Conservation (phyloP, 2,113 vertebrate species). For the Crotalus helleri region DNA sequence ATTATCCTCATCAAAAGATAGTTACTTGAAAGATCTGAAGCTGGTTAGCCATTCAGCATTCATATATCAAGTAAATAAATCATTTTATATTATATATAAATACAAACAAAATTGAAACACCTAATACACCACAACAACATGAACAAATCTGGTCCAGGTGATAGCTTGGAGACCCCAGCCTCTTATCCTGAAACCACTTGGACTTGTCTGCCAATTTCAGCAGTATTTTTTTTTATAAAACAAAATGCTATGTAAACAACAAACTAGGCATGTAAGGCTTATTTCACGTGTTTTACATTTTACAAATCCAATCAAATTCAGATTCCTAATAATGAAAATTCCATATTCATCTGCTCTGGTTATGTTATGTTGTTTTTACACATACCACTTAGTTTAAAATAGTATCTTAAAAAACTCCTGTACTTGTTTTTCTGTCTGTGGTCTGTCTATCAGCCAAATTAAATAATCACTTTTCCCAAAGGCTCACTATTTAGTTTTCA, state of each 20-base stretch:
- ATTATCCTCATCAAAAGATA: background rate
- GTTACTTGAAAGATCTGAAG: background rate
- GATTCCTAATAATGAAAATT: background rate
- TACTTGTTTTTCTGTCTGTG: background rate
- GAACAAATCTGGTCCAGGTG: background rate
- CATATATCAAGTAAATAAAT: background rate
- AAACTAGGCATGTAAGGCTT: background rate
- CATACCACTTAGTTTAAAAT: background rate
- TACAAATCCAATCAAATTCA: background rate
- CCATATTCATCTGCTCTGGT: background rate
- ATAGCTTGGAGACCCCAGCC: background rate
- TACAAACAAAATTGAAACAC: background rate
- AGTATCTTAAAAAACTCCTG: background rate
- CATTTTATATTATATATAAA: background rate
- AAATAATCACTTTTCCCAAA: fast-evolving
- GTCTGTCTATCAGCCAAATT: background rate
- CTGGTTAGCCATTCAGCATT: background rate
- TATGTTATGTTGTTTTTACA: background rate
- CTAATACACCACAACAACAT: background rate
- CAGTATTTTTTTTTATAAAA: background rate
- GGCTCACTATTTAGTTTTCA: fast-evolving
- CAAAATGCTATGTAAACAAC: background rate
- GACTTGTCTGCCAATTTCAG: background rate
- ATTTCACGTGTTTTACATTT: background rate
- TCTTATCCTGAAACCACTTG: background rate